These are phyloP conservation scores for Plebejus melissa DNA, from an alignment of 2,888 invertebrate species.

Conservation along the genomic window DNA sequence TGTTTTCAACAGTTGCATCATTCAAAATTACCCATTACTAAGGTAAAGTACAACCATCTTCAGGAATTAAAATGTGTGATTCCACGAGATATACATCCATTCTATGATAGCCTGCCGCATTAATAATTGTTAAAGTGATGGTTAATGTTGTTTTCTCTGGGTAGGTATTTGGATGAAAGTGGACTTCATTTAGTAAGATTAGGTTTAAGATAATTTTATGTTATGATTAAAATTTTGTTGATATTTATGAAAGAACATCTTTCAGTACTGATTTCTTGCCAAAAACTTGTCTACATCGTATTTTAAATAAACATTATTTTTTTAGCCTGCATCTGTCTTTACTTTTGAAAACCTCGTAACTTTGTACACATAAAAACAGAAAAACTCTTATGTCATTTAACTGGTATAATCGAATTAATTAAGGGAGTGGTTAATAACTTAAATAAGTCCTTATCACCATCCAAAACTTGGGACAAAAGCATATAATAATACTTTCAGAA, in stretches of 20 bases:
- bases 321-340: too few species aligned
- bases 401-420: slow-evolving; percentile 7
- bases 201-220: not conserved
- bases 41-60: too few species aligned
- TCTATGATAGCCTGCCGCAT: not conserved
- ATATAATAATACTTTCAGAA: too few species aligned
- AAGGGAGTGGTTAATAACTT: not conserved
- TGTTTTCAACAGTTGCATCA: too few species aligned
- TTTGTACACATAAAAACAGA: too few species aligned
- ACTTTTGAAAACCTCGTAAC: not conserved
- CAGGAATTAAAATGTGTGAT: too few species aligned
- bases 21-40: too few species aligned
- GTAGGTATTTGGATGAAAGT: not conserved
- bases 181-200: not conserved
- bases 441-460: not conserved
- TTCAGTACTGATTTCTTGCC: not conserved
- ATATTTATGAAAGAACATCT: slow-evolving; percentile 1
- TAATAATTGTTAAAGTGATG: not conserved
- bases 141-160: not conserved
- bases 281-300: not conserved
- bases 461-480: not conserved
- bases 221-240: not conserved
- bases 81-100: too few species aligned
- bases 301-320: not conserved
- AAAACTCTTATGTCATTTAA: not conserved